phyloP scores from a whole-genome alignment of 2,113 vertebrate species.

The Fulmarus glacialis region DNA sequence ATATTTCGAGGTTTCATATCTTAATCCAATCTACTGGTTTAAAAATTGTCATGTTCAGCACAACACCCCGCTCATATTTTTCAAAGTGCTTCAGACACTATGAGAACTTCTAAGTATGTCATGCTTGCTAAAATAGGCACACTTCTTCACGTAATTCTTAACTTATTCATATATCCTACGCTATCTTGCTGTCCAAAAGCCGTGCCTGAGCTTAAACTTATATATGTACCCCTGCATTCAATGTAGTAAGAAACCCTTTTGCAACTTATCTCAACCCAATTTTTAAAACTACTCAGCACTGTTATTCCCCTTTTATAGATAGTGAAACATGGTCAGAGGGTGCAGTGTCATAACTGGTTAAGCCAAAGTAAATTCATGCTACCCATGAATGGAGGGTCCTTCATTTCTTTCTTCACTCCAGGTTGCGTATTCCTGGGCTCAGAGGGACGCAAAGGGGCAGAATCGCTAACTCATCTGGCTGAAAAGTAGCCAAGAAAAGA shows the following conservation, averaged over 20 bases:
- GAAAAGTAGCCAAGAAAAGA: not conserved
- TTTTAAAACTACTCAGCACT: not conserved
- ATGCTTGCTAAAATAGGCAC: not conserved
- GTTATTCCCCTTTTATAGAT: not conserved
- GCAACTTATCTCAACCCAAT: not conserved
- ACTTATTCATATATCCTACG: not conserved
- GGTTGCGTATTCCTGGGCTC: not conserved
- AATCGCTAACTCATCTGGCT: not conserved
- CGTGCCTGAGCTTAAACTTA: slow-evolving; percentile 36
- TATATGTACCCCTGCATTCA: not conserved
- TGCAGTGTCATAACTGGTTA: not conserved
- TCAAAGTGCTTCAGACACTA: not conserved
- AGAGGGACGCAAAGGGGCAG: not conserved
- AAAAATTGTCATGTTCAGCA: not conserved
- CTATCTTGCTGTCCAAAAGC: slow-evolving; percentile 28
- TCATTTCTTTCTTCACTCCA: not conserved
- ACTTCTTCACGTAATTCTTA: not conserved
- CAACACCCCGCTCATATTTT: not conserved
- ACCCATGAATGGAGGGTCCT: not conserved
- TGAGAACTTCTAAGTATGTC: not conserved
- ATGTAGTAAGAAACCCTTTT: not conserved
- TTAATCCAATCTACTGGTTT: not conserved
- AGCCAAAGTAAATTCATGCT: not conserved
- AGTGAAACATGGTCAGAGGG: not conserved
- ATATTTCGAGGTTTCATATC: not conserved